These are phyloP conservation scores for Plutomurus gul DNA, from an alignment of 1,140 invertebrate species.

Conservation along the genomic window DNA sequence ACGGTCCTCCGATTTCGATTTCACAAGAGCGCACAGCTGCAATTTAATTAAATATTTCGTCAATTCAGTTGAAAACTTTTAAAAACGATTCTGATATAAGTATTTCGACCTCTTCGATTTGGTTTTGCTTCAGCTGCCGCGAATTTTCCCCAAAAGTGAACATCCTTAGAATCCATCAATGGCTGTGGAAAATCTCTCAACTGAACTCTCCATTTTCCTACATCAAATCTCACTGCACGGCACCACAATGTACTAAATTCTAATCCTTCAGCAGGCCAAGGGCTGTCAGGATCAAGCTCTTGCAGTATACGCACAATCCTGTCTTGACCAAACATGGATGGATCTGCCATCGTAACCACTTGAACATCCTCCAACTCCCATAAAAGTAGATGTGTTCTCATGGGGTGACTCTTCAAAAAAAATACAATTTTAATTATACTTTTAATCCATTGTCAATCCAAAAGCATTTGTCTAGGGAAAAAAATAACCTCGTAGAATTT, in stretches of 20 bases:
- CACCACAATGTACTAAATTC: slow-evolving; percentile 94
- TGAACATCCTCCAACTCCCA: slow-evolving; percentile 80
- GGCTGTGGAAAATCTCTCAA: slow-evolving; percentile 96
- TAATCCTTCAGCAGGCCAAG: slow-evolving; percentile 86
- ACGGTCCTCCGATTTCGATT: slow-evolving; percentile 62
- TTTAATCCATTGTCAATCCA: neutral
- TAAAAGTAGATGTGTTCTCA: slow-evolving; percentile 76
- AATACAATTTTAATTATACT: neutral
- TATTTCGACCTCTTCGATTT: slow-evolving; percentile 69
- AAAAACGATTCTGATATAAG: neutral
- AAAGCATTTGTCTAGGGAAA: neutral
- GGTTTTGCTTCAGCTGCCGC: slow-evolving; percentile 87
- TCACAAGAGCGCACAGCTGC: slow-evolving; percentile 61
- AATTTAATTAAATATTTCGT: neutral
- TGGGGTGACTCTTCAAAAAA: slow-evolving; percentile 58
- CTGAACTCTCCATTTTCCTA: slow-evolving; percentile 81
- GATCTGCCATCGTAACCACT: slow-evolving; percentile 84
- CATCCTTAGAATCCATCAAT: slow-evolving; percentile 77
- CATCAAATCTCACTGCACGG: slow-evolving; percentile 77
- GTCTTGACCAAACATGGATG: slow-evolving; percentile 79
- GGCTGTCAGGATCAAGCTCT: slow-evolving; percentile 81
- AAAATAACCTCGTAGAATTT: slow-evolving; percentile 70
- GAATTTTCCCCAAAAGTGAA: slow-evolving; percentile 86
- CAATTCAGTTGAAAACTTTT: neutral
- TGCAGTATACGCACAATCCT: slow-evolving; percentile 74